Evolutionary conservation across 2,113 vertebrate genomes (phyloP).

Genomic region (Gasterosteus aculeatus): DNA sequence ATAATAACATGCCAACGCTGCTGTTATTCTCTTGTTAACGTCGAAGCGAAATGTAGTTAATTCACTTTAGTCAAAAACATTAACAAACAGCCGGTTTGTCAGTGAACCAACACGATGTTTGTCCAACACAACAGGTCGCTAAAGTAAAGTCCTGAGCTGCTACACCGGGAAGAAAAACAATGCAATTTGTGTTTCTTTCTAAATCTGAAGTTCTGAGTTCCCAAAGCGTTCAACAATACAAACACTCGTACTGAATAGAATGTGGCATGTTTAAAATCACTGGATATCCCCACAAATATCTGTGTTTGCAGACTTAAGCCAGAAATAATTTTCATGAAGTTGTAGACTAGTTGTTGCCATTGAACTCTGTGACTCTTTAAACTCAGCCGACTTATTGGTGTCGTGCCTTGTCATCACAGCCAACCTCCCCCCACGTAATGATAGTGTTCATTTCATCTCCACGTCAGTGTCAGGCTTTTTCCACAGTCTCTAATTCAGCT

Average conservation of each 20-base stretch:
- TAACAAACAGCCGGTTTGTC: no score
- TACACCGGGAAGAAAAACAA: background rate
- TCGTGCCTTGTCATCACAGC: slow-evolving; percentile 18
- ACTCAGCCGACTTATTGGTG: background rate
- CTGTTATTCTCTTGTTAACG: background rate
- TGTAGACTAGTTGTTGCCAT: background rate
- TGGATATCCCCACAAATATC: background rate
- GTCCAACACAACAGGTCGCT: background rate
- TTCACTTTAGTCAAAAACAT: background rate
- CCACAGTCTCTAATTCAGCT: slow-evolving; percentile 46
- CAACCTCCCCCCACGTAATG: background rate
- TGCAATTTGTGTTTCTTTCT: background rate
- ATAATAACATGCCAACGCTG: background rate
- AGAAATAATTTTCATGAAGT: background rate
- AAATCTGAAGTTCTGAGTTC: background rate
- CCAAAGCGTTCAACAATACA: background rate
- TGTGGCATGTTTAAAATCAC: background rate
- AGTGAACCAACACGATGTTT: background rate
- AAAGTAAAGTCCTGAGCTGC: background rate
- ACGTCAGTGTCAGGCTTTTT: slow-evolving; percentile 29
- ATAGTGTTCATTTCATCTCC: slow-evolving; percentile 28
- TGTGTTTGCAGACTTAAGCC: background rate
- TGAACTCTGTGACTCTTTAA: background rate
- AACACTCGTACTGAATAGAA: background rate
- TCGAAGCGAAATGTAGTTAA: background rate